A percentile compares a stretch with the other conserved stretches of the same genome.
Conservation (phyloP, 1,140 invertebrate genomes). For the Drosophila insularis region DNA sequence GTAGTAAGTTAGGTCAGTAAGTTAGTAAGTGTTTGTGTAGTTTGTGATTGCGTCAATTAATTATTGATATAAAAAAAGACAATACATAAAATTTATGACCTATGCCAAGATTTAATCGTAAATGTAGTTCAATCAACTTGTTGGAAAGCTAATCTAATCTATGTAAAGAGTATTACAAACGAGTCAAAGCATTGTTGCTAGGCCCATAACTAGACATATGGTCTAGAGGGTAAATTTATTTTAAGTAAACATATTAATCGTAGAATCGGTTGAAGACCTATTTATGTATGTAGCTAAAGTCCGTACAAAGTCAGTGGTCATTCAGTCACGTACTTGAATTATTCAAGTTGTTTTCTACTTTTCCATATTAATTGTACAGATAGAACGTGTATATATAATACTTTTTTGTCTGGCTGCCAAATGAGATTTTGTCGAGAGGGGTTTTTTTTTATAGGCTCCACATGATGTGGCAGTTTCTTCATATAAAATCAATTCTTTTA, state of each 20-base stretch:
- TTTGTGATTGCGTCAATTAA: neutral
- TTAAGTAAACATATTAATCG: too few relatives aligned
- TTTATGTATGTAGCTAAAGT: neutral
- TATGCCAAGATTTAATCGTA: neutral
- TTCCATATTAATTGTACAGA: neutral
- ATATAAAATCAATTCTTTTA: conserved; percentile 54
- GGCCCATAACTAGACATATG: neutral
- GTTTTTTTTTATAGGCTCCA: conserved; percentile 23
- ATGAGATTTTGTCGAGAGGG: conserved; percentile 17
- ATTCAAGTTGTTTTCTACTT: neutral
- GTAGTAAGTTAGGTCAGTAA: too few relatives aligned
- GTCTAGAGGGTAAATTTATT: too few relatives aligned
- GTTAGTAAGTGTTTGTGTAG: too few relatives aligned
- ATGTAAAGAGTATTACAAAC: conserved; percentile 37
- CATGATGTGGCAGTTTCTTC: conserved; percentile 29
- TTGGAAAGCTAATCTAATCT: conserved; percentile 32
- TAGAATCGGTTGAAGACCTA: neutral
- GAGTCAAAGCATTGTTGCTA: conserved; percentile 17
- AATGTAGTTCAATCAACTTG: neutral
- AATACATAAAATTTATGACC: neutral
- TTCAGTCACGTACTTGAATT: neutral
- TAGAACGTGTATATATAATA: neutral
- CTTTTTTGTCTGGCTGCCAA: conserved; percentile 7
- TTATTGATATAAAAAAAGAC: neutral
- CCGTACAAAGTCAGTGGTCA: neutral